Evolutionary conservation across 2,113 vertebrate genomes (phyloP).

Genomic region (Cyanistes caeruleus): DNA sequence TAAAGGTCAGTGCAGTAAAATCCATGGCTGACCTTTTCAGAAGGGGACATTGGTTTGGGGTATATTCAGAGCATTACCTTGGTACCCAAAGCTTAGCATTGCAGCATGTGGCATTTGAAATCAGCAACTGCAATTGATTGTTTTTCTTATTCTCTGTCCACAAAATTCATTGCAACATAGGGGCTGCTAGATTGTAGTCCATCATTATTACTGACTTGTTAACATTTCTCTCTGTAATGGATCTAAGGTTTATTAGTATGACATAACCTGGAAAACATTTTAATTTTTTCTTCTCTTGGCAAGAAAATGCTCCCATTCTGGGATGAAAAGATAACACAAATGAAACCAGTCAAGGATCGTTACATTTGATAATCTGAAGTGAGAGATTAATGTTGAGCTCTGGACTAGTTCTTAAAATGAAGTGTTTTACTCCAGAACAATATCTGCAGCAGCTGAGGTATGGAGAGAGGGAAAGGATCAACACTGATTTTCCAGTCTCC

Average conservation of each 20-base stretch:
- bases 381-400: slow-evolving; percentile 14
- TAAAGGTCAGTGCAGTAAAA: neutral
- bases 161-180: neutral
- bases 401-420: neutral
- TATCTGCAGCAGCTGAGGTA: slow-evolving; percentile 53
- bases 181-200: neutral
- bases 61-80: neutral
- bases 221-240: slow-evolving; percentile 1
- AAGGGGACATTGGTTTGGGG: neutral
- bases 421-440: slow-evolving; percentile 5
- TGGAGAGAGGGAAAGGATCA: neutral
- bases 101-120: neutral
- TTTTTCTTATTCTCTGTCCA: neutral
- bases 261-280: slow-evolving; percentile 47
- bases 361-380: slow-evolving; percentile 48
- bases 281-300: slow-evolving; percentile 20
- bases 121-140: neutral
- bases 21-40: neutral
- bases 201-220: neutral
- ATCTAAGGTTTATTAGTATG: slow-evolving; percentile 39
- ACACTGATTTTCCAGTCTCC: slow-evolving; percentile 66
- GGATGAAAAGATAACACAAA: slow-evolving; percentile 54
- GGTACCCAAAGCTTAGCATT: neutral
- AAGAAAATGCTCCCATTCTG: slow-evolving; percentile 14
- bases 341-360: slow-evolving; percentile 34